Conservation (phyloP, 2,888 invertebrate genomes). For the Pardosa pseudoannulata region DNA sequence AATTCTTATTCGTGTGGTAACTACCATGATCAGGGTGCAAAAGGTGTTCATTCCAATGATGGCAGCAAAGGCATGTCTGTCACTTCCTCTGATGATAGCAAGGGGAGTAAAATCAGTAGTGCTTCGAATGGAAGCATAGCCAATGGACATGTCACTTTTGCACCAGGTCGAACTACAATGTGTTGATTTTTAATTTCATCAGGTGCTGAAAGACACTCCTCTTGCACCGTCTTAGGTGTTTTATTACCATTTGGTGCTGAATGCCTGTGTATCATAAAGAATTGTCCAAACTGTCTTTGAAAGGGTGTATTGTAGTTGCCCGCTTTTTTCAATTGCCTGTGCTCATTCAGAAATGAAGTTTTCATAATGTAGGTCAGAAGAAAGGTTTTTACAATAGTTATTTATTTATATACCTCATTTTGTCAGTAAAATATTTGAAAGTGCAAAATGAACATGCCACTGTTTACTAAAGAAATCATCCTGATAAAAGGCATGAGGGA, state of each 20-base stretch:
- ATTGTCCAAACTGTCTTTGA: neutral
- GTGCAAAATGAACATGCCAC: no score
- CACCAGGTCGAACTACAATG: slow-evolving; percentile 69
- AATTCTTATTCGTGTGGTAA: slow-evolving; percentile 22
- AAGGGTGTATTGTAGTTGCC: neutral
- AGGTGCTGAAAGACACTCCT: neutral
- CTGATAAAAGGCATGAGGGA: no score
- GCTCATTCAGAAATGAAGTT: no score
- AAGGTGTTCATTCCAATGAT: slow-evolving; percentile 70
- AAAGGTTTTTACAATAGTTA: neutral
- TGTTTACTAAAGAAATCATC: no score
- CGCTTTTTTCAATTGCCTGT: no score
- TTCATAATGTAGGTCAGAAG: no score
- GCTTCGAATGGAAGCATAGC: slow-evolving; percentile 73
- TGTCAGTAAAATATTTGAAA: neutral
- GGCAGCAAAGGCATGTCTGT: slow-evolving; percentile 71
- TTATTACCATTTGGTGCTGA: slow-evolving; percentile 27
- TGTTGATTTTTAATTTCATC: slow-evolving; percentile 53
- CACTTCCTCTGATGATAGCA: slow-evolving; percentile 72
- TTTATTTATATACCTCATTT: neutral
- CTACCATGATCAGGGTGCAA: slow-evolving; percentile 15
- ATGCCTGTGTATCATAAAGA: neutral
- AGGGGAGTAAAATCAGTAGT: slow-evolving; percentile 73
- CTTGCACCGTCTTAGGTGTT: neutral
- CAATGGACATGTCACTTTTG: slow-evolving; percentile 71